phyloP scores from a whole-genome alignment of 23 tunicate genomes.

The Diplosoma virens region DNA sequence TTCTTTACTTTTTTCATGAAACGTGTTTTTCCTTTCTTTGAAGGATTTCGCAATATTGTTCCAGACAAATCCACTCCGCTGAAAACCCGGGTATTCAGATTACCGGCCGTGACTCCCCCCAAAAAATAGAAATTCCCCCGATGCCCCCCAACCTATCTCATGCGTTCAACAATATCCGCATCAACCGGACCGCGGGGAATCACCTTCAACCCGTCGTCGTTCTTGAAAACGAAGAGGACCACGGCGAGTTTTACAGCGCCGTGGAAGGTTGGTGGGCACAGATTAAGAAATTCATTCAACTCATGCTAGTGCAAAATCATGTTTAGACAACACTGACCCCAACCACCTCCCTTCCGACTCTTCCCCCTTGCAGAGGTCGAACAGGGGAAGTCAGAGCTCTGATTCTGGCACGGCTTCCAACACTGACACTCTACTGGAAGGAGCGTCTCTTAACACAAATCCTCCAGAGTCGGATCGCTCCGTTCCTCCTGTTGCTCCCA shows the following conservation, averaged over 20 bases:
- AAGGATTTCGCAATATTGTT: no score
- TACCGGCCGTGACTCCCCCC: conserved; percentile 12
- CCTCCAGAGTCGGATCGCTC: not conserved
- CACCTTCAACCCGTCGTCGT: conserved; percentile 8
- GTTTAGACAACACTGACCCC: no score
- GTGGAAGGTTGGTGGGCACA: conserved; percentile 13
- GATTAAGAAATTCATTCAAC: no score
- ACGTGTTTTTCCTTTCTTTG: no score
- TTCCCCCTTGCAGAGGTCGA: not conserved
- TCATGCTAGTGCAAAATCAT: no score
- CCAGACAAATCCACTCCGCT: conserved; percentile 33
- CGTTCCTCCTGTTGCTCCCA: not conserved
- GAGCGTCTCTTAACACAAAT: not conserved
- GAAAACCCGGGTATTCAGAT: not conserved
- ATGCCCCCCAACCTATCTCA: not conserved
- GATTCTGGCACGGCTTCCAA: conserved; percentile 10
- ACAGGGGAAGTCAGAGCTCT: not conserved
- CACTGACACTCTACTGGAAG: not conserved
- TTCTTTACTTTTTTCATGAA: no score
- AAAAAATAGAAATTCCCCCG: conserved; percentile 32
- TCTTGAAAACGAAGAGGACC: not conserved
- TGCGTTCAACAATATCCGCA: conserved; percentile 33
- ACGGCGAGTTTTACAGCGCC: conserved; percentile 23
- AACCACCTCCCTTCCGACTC: no score
- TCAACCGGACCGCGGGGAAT: not conserved